Percentiles rank a stretch among this genome's conserved stretches.
phyloP scores from a whole-genome alignment of 2,888 invertebrate genomes.

The Phaonia tiefii region DNA sequence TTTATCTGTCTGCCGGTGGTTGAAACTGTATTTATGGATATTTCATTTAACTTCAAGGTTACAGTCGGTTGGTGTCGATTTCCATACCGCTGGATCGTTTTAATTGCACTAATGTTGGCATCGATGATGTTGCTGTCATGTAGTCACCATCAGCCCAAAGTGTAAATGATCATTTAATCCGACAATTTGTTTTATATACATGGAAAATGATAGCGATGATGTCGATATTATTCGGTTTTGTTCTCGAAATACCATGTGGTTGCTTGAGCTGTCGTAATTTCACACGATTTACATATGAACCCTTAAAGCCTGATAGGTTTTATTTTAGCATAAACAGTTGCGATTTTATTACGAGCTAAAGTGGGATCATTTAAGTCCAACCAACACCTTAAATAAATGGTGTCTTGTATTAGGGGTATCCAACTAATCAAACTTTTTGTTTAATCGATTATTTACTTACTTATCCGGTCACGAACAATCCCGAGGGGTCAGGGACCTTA shows the following conservation, averaged over 20 bases:
- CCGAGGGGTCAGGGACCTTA: too few species aligned
- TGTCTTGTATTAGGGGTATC: too few species aligned
- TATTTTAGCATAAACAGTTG: too few species aligned
- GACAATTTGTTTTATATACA: constrained; percentile 35
- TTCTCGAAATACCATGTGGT: constrained; percentile 16
- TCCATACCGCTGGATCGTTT: background rate
- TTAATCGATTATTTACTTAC: too few species aligned
- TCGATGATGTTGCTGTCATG: background rate
- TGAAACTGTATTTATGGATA: constrained; percentile 39
- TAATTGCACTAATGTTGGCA: too few species aligned
- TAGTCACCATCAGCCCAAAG: background rate
- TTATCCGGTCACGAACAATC: too few species aligned
- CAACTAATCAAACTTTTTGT: too few species aligned
- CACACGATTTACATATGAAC: constrained; percentile 27
- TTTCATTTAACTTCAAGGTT: constrained; percentile 53
- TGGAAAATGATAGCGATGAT: constrained; percentile 30
- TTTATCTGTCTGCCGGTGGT: constrained; percentile 1
- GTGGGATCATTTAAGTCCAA: too few species aligned
- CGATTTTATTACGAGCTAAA: too few species aligned
- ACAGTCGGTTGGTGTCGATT: constrained; percentile 28
- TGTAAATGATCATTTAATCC: constrained; percentile 33
- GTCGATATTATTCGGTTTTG: constrained; percentile 12
- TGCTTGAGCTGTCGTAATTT: constrained; percentile 12
- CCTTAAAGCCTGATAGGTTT: background rate
- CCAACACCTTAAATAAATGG: too few species aligned